Conservation (phyloP, 92 coral and sea anemone species). For the Phenganax marumi region DNA sequence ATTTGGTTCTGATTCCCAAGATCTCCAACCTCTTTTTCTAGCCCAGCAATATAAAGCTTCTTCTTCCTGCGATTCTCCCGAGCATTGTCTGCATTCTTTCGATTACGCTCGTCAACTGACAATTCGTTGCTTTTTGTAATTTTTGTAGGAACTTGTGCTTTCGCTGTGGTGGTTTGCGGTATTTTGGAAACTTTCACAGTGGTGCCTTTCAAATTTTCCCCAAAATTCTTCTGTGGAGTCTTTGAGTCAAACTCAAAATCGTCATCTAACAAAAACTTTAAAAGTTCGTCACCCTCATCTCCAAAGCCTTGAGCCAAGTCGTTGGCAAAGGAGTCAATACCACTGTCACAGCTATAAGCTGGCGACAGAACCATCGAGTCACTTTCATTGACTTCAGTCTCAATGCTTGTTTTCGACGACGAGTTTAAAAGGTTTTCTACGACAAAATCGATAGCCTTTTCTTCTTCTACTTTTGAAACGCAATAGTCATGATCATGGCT, state of each 20-base stretch:
- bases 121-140: conserved; percentile 44
- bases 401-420: conserved; percentile 5
- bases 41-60: conserved; percentile 72
- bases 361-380: conserved; percentile 74
- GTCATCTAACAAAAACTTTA: conserved; percentile 47
- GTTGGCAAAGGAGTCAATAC: conserved; percentile 68
- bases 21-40: conserved; percentile 63
- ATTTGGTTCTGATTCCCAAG: conserved; percentile 64
- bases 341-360: conserved; percentile 90
- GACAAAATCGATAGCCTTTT: conserved; percentile 3
- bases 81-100: conserved; percentile 85
- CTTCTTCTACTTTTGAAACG: conserved; percentile 1
- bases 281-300: conserved; percentile 46
- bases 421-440: conserved; percentile 2
- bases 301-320: conserved; percentile 51
- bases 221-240: neutral
- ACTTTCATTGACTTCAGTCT: conserved; percentile 26
- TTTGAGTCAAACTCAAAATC: conserved; percentile 48
- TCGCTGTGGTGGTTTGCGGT: neutral
- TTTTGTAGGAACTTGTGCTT: neutral
- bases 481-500: conserved; percentile 84
- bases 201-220: neutral
- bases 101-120: conserved; percentile 56
- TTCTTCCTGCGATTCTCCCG: conserved; percentile 85
- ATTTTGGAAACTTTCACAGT: neutral